Conservation (phyloP, 2,888 invertebrate species). For the Bedellia somnulentella region DNA sequence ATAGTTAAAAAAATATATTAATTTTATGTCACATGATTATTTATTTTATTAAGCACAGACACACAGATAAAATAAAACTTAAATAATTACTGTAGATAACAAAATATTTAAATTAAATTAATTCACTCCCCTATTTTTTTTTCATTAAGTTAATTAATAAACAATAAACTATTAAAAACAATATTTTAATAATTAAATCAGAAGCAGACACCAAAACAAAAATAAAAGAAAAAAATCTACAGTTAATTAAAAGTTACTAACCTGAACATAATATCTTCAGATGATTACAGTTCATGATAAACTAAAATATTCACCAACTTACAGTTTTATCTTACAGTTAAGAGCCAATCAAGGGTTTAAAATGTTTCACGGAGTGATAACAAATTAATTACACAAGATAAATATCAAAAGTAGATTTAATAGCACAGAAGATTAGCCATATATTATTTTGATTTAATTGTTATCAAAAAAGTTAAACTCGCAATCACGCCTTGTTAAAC, state of each 20-base stretch:
- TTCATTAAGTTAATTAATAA: background rate
- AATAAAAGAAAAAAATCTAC: background rate
- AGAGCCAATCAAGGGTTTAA: conserved; percentile 51
- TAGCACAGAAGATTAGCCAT: too few relatives aligned
- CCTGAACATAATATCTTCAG: background rate
- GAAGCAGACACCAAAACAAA: background rate
- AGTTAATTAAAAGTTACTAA: conserved; percentile 3
- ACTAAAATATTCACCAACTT: conserved; percentile 12
- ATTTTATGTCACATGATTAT: too few relatives aligned
- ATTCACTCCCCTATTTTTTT: too few relatives aligned
- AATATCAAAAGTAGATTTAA: too few relatives aligned
- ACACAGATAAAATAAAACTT: too few relatives aligned
- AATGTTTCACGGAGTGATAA: conserved; percentile 43
- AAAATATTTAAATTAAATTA: too few relatives aligned
- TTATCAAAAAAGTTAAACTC: too few relatives aligned
- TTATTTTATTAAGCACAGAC: too few relatives aligned
- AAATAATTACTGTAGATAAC: too few relatives aligned
- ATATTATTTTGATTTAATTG: too few relatives aligned
- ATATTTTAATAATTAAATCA: background rate
- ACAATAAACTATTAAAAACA: background rate
- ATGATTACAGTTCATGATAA: conserved; percentile 10
- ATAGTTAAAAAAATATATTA: too few relatives aligned
- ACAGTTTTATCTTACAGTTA: conserved; percentile 37
- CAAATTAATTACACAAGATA: conserved; percentile 44
- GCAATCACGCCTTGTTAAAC: too few relatives aligned